Evolutionary conservation across 2,113 vertebrate genomes (phyloP), one percentile per base, ranked within the genome.

Genomic region (Elgaria multicarinata): DNA sequence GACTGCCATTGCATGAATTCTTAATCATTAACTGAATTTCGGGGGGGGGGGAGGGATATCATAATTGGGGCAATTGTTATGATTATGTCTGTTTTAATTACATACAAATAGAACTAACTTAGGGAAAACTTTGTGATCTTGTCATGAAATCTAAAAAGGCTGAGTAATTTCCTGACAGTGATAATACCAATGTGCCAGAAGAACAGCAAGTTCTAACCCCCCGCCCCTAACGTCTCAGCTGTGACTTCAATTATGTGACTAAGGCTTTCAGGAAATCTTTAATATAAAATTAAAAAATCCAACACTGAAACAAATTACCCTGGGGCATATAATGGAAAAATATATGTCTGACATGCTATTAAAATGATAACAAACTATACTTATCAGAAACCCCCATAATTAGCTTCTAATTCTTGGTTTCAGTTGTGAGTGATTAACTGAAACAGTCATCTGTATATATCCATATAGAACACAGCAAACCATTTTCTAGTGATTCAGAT

Each of bases 1-100:
- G 87, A 83, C 58, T 75, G 90, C 18, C 26, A 81, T 90, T 92
- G 87, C 39, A 94, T 87, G 72, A 53, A 93, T 93, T 93, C 39
- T 89, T 90, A 93, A 79, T 89, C 80, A 92, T 90, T 96, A 96
- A 89, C 36, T 80, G 82, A 36, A 89, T 46, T 94, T 94, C 64
- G 16, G 42, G 58, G 24, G 6, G 16, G 42, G 58, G 24, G 6
- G 10, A 16, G 93, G 90, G 95, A 91, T 90, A 86, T 83, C 90
- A 93, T 94, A 39, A 92, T 85, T 87, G 92, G 77, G 94, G 91
- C 92, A 95, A 94, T 94, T 31, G n/a, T 89, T 91, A 91, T 67
- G 80, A 92, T 53, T 53, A 18, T 82, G 87, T 89, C 91, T 31
- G 75, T 93, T 93, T 92, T 94, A 95, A 94, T 95, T 95, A 90